Conservation (phyloP, 2,113 vertebrate genomes). For the Hylia prasina region DNA sequence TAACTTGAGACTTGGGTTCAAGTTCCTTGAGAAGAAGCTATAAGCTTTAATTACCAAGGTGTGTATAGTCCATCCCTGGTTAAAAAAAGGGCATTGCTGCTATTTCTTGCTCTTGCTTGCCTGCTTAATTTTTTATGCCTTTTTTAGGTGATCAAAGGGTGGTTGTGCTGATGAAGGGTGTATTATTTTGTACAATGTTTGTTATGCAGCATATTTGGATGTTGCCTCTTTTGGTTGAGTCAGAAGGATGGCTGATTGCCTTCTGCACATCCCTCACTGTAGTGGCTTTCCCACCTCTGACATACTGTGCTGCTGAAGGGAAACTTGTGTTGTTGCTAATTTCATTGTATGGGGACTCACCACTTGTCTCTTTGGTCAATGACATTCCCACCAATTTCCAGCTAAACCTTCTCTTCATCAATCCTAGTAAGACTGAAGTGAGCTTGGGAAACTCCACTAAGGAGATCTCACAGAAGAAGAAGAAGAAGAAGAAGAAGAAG, state of each 20-base stretch:
- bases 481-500: neutral
- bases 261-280: neutral
- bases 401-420: neutral
- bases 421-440: neutral
- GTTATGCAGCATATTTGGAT: neutral
- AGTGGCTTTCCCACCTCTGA: neutral
- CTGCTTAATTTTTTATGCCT: slow-evolving; percentile 12
- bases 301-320: neutral
- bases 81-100: neutral
- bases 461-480: neutral
- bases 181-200: neutral
- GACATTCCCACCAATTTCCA: neutral
- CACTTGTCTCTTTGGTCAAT: neutral
- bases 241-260: neutral
- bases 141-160: slow-evolving; percentile 10
- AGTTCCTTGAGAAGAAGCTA: slow-evolving; percentile 54
- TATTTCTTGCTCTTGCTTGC: slow-evolving; percentile 54
- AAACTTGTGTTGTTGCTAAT: neutral
- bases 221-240: neutral
- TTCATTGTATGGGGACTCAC: neutral
- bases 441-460: neutral
- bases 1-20: slow-evolving; percentile 32
- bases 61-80: slow-evolving; percentile 9
- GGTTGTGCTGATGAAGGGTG: neutral
- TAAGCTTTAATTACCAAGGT: slow-evolving; percentile 55